Evolutionary conservation across 2,888 invertebrate genomes (phyloP).

Genomic region (Patella caerulea): DNA sequence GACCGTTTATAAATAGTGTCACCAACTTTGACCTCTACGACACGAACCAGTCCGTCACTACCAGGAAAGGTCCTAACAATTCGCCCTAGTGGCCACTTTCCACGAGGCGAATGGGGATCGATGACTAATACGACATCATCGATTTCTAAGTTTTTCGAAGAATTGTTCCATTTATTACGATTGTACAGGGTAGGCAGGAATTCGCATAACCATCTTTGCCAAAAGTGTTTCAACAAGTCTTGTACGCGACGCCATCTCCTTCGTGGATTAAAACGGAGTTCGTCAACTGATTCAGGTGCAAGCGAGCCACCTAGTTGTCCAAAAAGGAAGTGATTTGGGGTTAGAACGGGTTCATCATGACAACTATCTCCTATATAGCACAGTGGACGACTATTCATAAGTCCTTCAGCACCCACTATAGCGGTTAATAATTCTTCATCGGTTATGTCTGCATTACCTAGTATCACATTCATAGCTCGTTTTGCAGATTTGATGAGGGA

Average conservation of each 20-base stretch:
- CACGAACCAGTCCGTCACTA: constrained; percentile 12
- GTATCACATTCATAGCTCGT: constrained; percentile 35
- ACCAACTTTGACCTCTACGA: constrained; percentile 2
- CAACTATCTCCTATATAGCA: constrained; percentile 2
- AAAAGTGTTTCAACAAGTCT: neutral
- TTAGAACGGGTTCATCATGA: neutral
- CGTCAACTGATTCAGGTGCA: neutral
- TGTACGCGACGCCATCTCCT: neutral
- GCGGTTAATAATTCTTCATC: constrained; percentile 41
- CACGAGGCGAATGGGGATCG: constrained; percentile 11
- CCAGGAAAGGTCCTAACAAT: constrained; percentile 7
- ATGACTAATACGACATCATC: constrained; percentile 6
- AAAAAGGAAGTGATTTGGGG: neutral
- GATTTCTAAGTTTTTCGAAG: neutral
- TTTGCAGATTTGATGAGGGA: constrained; percentile 38
- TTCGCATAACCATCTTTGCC: constrained; percentile 12
- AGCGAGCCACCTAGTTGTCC: constrained; percentile 2
- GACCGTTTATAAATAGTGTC: neutral
- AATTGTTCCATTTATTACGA: constrained; percentile 2
- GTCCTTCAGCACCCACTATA: neutral
- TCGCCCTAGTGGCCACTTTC: neutral
- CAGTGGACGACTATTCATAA: neutral
- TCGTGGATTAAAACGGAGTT: neutral
- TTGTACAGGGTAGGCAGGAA: constrained; percentile 9
- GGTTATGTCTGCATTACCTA: constrained; percentile 34